phyloP scores from a whole-genome alignment of 2,113 vertebrate species.

The Pollachius pollachius region DNA sequence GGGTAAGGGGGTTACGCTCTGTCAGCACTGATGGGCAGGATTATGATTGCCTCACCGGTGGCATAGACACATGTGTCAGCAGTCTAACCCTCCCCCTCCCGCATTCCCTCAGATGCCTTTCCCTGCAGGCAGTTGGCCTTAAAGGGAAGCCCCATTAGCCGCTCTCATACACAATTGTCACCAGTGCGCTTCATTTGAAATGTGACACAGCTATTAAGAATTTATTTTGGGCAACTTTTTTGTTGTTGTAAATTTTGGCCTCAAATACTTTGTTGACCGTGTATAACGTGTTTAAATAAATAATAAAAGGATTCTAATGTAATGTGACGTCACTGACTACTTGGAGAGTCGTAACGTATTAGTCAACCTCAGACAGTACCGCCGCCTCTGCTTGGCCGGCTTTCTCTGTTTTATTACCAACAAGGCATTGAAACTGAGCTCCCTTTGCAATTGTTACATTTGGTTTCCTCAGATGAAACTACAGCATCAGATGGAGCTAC shows the following conservation, averaged over 20 bases:
- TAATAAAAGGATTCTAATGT: too few relatives aligned
- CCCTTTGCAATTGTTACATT: not conserved
- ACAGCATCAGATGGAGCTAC: not conserved
- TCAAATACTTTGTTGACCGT: too few relatives aligned
- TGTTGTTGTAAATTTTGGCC: too few relatives aligned
- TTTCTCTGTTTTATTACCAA: not conserved
- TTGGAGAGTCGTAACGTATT: too few relatives aligned
- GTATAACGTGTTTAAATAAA: too few relatives aligned
- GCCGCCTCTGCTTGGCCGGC: too few relatives aligned
- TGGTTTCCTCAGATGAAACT: not conserved
- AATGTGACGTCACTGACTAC: too few relatives aligned
- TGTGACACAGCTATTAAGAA: too few relatives aligned
- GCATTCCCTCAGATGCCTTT: conserved; percentile 21
- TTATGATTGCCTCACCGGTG: conserved; percentile 56
- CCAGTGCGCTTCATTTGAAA: not conserved
- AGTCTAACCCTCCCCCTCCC: conserved; percentile 38
- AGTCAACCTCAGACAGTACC: too few relatives aligned
- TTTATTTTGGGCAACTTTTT: too few relatives aligned
- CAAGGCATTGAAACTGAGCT: not conserved
- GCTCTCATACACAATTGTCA: conserved; percentile 34
- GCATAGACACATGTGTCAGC: conserved; percentile 57
- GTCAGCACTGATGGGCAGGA: conserved; percentile 58
- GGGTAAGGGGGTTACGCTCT: conserved; percentile 36
- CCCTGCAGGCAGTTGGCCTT: conserved; percentile 26
- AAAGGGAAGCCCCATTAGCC: conserved; percentile 36